Evolutionary conservation across 2,113 vertebrate genomes (phyloP).

Genomic region (Sphyrna mokarran): DNA sequence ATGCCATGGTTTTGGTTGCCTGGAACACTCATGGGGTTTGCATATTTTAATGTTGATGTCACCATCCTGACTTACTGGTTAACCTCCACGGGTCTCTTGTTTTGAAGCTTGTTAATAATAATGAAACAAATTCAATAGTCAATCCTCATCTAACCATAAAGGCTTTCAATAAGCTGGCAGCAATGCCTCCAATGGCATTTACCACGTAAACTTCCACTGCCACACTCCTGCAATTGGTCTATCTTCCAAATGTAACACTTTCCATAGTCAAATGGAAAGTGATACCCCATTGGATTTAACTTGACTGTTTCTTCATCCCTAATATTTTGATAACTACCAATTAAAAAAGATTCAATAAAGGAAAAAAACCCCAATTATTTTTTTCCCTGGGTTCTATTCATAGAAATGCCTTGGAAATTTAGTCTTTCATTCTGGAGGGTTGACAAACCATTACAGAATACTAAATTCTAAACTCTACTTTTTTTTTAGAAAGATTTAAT

Average conservation of each 20-base stretch:
- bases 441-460: background rate
- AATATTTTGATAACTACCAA: background rate
- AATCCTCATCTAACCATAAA: background rate
- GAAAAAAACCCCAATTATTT: background rate
- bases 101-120: slow-evolving; percentile 7
- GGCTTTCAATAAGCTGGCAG: background rate
- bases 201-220: background rate
- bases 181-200: background rate
- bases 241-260: background rate
- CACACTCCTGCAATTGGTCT: background rate
- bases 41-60: background rate
- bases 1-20: background rate
- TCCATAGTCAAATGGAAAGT: background rate
- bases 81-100: background rate
- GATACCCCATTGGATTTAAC: background rate
- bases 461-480: background rate
- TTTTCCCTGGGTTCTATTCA: background rate
- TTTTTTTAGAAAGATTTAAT: background rate
- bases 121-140: background rate
- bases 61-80: background rate
- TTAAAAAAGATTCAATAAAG: background rate
- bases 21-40: background rate
- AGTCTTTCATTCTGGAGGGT: background rate
- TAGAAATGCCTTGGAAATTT: background rate
- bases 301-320: background rate